Evolutionary conservation across 2,113 vertebrate genomes (phyloP), one percentile per base, ranked within the genome.

Genomic region (Menura novaehollandiae): DNA sequence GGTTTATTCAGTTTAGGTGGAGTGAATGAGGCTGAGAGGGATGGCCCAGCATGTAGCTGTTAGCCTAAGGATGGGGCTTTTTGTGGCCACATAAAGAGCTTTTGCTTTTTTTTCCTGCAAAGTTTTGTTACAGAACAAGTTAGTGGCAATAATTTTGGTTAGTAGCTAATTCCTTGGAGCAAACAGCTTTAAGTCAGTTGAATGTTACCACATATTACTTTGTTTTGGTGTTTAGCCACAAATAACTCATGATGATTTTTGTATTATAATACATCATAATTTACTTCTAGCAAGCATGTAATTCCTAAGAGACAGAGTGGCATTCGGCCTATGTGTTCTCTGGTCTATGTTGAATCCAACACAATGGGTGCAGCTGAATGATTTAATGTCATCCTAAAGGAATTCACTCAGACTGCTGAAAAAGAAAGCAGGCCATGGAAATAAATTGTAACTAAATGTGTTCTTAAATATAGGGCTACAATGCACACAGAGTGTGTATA

Each of bases 341-440:
- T 74, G 64, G 78, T 88, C 46, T 74, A 15, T 91, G 66, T 46
- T 91, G 86, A 80, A 80, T 73, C 77, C 67, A 93, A 79, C 85
- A 95, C 83, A 85, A 95, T 89, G 95, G 89, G 77, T 95, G 69
- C 86, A 95, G 80, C 75, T 66, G 88, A 85, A 47, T 94, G 93
- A 94, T 93, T 94, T 91, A 88, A 93, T 87, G 74, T 97, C 91
- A 95, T 93, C 64, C 72, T 71, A 68, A 92, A 97, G 91, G 88
- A 94, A 96, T 92, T 93, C 64, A 85, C 69, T 66, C 60, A 94
- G 83, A 43, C 85, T 93, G 53, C 75, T 97, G 82, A 80, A 88
- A 92, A 95, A 93, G 73, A 86, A 89, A 96, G 67, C 72, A 86
- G 43, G 44, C 90, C 52, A 78, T 93, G 97, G 95, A 97, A 97